Evolutionary conservation across 30 jellyfish, hydroid and myxozoan genomes (phyloP).

Genomic region (Hydractinia symbiolongicarpus): DNA sequence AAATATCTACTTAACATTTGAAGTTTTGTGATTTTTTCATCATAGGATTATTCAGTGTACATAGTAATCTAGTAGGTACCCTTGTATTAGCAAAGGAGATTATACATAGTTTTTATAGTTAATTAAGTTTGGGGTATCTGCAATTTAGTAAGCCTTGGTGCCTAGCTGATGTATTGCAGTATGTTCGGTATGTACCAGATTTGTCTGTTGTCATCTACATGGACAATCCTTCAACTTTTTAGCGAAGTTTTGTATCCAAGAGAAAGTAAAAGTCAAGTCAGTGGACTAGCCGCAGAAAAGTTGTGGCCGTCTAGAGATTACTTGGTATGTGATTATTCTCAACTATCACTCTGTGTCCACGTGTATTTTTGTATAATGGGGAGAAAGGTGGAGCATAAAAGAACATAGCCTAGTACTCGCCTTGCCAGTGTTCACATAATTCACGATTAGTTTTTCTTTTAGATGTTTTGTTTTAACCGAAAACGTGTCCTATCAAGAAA

Average conservation of each 20-base stretch:
- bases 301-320: constrained; percentile 89
- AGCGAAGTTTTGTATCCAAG: constrained; percentile 72
- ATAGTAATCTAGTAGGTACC: too few relatives aligned
- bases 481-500: constrained; percentile 66
- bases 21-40: neutral
- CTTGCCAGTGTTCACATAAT: neutral
- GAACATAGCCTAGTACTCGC: neutral
- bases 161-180: too few relatives aligned
- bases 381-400: neutral
- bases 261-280: constrained; percentile 49
- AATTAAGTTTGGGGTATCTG: too few relatives aligned
- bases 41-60: too few relatives aligned
- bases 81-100: too few relatives aligned
- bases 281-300: constrained; percentile 72
- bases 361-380: neutral
- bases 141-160: too few relatives aligned
- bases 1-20: too few relatives aligned
- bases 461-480: constrained; percentile 77
- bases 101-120: too few relatives aligned
- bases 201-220: neutral
- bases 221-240: neutral
- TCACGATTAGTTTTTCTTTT: neutral
- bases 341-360: neutral
- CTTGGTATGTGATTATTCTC: constrained; percentile 37
- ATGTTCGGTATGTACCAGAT: too few relatives aligned